phyloP scores from a whole-genome alignment of 2,888 invertebrate genomes.

The Acheta domesticus region DNA sequence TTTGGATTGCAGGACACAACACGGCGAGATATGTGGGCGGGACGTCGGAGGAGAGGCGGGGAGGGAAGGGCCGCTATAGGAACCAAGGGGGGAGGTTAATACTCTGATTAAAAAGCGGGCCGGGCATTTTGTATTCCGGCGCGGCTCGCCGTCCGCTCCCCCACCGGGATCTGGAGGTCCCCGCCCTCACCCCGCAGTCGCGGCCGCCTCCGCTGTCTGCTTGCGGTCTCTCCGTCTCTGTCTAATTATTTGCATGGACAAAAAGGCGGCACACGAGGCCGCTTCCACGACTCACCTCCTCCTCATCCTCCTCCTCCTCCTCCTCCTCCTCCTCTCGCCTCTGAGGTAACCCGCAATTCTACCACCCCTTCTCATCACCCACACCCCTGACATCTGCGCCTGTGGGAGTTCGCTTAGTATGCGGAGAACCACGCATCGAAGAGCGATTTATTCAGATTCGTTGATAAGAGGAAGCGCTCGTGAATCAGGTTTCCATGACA shows the following conservation, averaged over 20 bases:
- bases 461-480: background rate
- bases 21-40: background rate
- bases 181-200: background rate
- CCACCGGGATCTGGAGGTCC: background rate
- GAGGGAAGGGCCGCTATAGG: background rate
- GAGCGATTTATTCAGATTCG: conserved; percentile 8
- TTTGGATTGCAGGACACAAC: conserved; percentile 7
- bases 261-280: background rate
- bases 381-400: background rate
- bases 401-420: background rate
- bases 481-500: background rate
- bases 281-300: background rate
- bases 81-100: background rate
- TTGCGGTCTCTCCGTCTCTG: background rate
- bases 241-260: conserved; percentile 11
- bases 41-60: background rate
- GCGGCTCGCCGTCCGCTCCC: background rate
- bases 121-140: background rate
- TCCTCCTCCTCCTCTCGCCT: background rate
- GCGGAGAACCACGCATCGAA: background rate
- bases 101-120: background rate
- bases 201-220: background rate
- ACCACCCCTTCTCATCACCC: too few relatives aligned
- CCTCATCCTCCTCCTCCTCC: background rate
- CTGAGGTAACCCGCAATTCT: too few relatives aligned